phyloP scores from a whole-genome alignment of 2,797 vertebrate species.

The Malurus splendens region DNA sequence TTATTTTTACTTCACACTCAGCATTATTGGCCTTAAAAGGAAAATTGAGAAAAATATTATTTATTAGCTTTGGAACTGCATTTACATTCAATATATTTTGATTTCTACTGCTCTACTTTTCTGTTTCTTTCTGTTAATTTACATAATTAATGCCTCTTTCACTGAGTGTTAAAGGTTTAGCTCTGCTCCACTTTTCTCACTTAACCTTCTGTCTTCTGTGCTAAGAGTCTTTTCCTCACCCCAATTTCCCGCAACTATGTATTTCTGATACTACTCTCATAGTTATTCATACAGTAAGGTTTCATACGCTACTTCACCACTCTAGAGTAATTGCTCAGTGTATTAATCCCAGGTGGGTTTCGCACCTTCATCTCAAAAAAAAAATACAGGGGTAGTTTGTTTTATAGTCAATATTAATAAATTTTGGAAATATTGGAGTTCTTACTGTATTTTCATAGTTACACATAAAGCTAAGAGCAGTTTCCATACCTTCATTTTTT shows the following conservation, averaged over 20 bases:
- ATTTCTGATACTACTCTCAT: neutral
- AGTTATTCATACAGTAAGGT: neutral
- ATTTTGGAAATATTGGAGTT: neutral
- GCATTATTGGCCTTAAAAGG: neutral
- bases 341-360: neutral
- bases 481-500: conserved; percentile 89
- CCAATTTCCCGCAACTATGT: neutral
- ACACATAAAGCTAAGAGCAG: neutral
- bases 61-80: neutral
- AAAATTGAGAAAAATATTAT: neutral
- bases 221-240: neutral
- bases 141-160: neutral
- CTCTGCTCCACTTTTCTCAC: neutral
- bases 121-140: neutral
- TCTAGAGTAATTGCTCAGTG: neutral
- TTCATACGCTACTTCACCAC: neutral
- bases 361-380: neutral
- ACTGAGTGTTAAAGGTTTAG: neutral
- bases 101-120: neutral
- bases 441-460: neutral
- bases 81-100: neutral
- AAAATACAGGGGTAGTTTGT: neutral
- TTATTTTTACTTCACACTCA: neutral
- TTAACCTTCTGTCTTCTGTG: neutral
- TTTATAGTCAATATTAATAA: neutral